Evolutionary conservation across 2,888 invertebrate species (phyloP), one percentile per base, ranked within the genome.

Genomic region (Boloria euphrosyne): DNA sequence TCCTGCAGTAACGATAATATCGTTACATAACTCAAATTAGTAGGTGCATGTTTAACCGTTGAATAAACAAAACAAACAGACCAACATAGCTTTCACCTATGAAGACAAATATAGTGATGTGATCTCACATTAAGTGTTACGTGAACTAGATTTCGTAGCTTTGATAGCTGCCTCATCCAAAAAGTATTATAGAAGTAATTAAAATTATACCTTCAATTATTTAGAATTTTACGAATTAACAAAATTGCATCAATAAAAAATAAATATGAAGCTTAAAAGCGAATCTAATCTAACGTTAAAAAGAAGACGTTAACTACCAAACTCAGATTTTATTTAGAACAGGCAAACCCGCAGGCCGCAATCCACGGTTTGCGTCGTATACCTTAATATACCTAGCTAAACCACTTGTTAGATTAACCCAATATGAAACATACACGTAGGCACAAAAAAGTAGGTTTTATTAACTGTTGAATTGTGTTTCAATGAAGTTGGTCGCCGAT

Each of bases 71-170:
- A 79, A 80, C 80, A 77, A 75, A 70, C 73, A 71, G 52, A 78
- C 69, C 76, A 70, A 80, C 79, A 75, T 74, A 79, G 85, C 90
- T 90, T 90, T 90, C 90, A 84, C 88, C 79, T 73, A 68, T 72
- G 50, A 49, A 47, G 47, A 49, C 38, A 47, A 73, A 76, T 68
- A 59, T 17, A 18, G 38, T 4, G 17, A 49, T 27, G 5, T 59
- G 49, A 49, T 57, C 57, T 57, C 57, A 57, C 22, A 44, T 49
- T 2, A 17, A 18, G 49, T 59, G 59, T 50, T 31, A 59, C 38
- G 17, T 59, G 14, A 38, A 59, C 47, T 27, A 13, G 4, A 50
- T 49, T 49, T 18, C 17, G 6, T 18, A 13, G 10, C 14, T 49
- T 49, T 13, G 17, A 50, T 38, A 14, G 31, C 31, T 10, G 31